phyloP scores from a whole-genome alignment of 2,113 vertebrate genomes.

The Rattus rattus region DNA sequence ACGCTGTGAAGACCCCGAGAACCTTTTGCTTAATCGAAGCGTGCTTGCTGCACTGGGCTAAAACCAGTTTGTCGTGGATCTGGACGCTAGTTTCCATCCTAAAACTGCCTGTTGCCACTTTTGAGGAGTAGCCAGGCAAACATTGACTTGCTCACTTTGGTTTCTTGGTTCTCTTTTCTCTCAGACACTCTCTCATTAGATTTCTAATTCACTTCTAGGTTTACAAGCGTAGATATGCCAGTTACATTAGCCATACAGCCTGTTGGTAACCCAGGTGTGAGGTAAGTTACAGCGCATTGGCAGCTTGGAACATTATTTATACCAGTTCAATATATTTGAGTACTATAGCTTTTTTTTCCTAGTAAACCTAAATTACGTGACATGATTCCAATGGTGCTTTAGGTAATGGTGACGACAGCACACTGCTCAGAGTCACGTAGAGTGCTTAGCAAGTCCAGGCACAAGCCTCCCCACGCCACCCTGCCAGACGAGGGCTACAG shows the following conservation, averaged over 20 bases:
- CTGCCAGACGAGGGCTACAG: rapidly evolving
- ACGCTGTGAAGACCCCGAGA: neutral
- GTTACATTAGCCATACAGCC: neutral
- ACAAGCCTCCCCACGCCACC: rapidly evolving
- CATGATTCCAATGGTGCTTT: neutral
- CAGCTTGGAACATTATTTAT: neutral
- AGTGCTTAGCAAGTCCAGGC: neutral
- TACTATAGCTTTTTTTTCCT: neutral
- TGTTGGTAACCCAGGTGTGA: neutral
- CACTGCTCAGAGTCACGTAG: no score
- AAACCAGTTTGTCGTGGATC: conserved; percentile 63
- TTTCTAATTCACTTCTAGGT: conserved; percentile 28
- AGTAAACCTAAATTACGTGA: neutral
- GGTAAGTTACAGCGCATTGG: neutral
- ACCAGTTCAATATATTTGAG: neutral
- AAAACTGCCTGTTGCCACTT: conserved; percentile 47
- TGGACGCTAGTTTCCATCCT: conserved; percentile 52
- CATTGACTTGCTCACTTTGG: neutral
- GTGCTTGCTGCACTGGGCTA: neutral
- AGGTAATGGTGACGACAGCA: neutral
- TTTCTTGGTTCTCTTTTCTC: neutral
- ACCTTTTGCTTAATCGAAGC: neutral
- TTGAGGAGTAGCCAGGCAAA: neutral
- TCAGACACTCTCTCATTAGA: neutral
- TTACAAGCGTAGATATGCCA: neutral